Evolutionary conservation across 2,797 vertebrate genomes (phyloP).

Genomic region (Hydrolagus colliei): DNA sequence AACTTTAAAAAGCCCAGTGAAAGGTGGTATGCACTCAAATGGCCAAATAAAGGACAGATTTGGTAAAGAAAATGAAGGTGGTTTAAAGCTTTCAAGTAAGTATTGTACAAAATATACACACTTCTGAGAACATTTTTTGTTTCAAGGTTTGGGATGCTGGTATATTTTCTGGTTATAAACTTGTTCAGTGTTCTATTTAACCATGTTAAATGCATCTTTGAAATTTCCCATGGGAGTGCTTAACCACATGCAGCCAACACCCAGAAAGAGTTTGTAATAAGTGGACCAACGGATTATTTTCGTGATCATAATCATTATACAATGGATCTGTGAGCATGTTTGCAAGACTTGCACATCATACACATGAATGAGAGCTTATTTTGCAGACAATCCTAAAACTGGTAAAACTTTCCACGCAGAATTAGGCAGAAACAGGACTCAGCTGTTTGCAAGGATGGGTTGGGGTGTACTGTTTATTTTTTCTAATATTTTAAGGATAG

Average conservation of each 20-base stretch:
- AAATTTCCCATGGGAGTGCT: background rate
- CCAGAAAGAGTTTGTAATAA: background rate
- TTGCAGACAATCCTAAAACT: background rate
- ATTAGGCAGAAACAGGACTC: background rate
- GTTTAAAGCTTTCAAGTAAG: slow-evolving; percentile 52
- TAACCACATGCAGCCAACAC: background rate
- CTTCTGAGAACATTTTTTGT: background rate
- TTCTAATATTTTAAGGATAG: background rate
- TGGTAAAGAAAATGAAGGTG: slow-evolving; percentile 37
- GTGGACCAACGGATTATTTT: background rate
- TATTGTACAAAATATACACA: background rate
- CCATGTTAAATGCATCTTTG: background rate
- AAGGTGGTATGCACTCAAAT: background rate
- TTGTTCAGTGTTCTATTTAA: background rate
- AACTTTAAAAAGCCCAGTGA: background rate
- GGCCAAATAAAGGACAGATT: slow-evolving; percentile 37
- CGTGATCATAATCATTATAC: no score
- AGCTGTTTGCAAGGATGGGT: background rate
- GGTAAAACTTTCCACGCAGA: background rate
- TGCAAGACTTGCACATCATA: no score
- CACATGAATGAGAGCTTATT: no score
- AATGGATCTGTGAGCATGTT: no score
- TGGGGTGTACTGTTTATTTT: background rate
- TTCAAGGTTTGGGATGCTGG: background rate
- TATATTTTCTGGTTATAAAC: background rate